phyloP scores from a whole-genome alignment of 2,113 vertebrate species.

The Tamias sibiricus region DNA sequence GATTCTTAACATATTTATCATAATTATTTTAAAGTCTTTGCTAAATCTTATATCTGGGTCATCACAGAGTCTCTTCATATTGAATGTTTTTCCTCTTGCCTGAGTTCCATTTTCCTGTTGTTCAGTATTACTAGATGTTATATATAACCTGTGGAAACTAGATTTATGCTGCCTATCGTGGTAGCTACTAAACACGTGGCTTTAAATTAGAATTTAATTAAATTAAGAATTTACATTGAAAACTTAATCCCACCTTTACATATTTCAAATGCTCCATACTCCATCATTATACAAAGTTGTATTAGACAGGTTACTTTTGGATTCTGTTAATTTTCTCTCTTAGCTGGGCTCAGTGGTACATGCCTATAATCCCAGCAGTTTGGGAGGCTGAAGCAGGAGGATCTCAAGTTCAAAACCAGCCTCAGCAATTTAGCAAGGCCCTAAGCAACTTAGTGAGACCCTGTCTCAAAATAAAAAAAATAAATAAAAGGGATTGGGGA shows the following conservation, averaged over 20 bases:
- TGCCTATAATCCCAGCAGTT: too few species aligned
- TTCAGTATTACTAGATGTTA: not conserved
- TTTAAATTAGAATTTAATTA: constrained; percentile 8
- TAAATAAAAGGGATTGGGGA: too few species aligned
- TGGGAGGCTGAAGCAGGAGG: too few species aligned
- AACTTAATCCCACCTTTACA: not conserved
- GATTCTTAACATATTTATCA: not conserved
- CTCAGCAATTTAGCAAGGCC: too few species aligned
- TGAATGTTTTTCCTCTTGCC: not conserved
- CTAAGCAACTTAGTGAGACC: too few species aligned
- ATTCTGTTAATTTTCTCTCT: constrained; percentile 1
- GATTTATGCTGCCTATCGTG: not conserved
- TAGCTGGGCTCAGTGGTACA: too few species aligned
- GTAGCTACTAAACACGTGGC: not conserved
- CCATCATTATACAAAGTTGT: not conserved
- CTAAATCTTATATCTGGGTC: not conserved
- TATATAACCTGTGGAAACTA: not conserved
- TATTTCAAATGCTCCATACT: not conserved
- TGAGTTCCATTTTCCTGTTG: constrained; percentile 22
- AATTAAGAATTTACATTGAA: constrained; percentile 25
- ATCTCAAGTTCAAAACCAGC: too few species aligned
- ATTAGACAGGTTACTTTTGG: not conserved
- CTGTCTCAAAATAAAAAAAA: too few species aligned
- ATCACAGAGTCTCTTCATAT: not conserved
- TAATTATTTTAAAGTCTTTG: constrained; percentile 29